Evolutionary conservation across 2,797 vertebrate genomes (phyloP), one percentile per base, ranked within the genome.

Genomic region (Phaenicophaeus curvirostris): DNA sequence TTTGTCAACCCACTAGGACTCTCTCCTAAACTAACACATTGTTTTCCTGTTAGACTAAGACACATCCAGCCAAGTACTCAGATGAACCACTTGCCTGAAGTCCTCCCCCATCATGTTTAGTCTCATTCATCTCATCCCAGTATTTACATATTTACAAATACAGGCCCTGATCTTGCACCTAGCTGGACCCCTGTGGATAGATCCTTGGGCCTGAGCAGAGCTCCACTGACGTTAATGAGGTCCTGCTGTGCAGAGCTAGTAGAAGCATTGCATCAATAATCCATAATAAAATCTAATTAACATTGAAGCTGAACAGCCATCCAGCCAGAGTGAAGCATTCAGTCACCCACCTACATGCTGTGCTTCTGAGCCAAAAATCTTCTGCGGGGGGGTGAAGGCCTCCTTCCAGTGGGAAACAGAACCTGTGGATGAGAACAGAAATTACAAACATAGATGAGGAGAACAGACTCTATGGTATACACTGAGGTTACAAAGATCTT

Each of bases 191-290:
- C 78, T 69, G 62, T 30, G 61, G 53, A 75, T 15, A 85, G 66
- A 93, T 30, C 48, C 62, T 12, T 79, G 89, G 79, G 72, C 66
- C 63, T 41, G 39, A 68, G 63, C n/a, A 72, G 75, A 85, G 58
- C 66, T 86, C 85, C 51, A 21, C 55, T 35, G 74, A 81, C 71
- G 24, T 51, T 72, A 74, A 82, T 31, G 54, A 87, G 44, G 50
- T 46, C 75, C 51, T 85, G 75, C 59, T 78, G 86, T n/a, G 72
- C 67, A 67, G 75, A 72, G 79, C 28, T 55, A 30, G 50, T 75
- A 85, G 89, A 50, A 82, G 79, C 83, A 68, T 72, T 85, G 48
- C 74, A 67, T 90, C 91, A 75, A 59, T 92, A 93, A 93, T 65
- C 83, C 72, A 61, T 83, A 85, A 68, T 65, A 87, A 68, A 75